A percentile compares a stretch with the other conserved stretches of the same genome.
Conservation (phyloP, 2,113 vertebrate species). For the Seriola aureovittata region DNA sequence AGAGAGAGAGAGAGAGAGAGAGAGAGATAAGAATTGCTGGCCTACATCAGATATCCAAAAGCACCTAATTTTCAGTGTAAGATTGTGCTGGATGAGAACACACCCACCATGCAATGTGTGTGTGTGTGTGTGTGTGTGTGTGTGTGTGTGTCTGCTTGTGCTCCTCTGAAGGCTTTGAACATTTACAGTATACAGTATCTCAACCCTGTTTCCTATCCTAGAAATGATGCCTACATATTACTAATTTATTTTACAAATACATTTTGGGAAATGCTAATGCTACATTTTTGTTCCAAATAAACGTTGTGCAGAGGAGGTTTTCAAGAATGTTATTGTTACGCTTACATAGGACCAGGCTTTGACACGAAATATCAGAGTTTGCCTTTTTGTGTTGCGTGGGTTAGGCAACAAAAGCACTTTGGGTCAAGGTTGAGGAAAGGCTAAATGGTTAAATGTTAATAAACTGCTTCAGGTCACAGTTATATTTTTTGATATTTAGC, state of each 20-base stretch:
- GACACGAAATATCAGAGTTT: no score
- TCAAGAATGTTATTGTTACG: no score
- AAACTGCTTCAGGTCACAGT: not conserved
- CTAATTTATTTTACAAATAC: not conserved
- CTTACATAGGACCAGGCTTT: no score
- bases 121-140: not conserved
- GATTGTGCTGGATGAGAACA: not conserved
- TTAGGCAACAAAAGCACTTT: no score
- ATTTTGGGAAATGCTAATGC: no score
- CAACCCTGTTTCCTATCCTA: not conserved
- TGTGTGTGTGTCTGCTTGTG: not conserved
- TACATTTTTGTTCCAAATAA: no score
- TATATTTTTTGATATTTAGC: no score
- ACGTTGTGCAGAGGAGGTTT: no score
- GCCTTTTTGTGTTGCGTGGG: no score
- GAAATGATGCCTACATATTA: not conserved
- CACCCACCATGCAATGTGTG: not conserved
- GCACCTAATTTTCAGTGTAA: slow-evolving; percentile 18
- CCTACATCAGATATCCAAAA: slow-evolving; percentile 30
- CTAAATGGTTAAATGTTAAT: not conserved
- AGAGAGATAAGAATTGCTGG: not conserved
- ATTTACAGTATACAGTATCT: not conserved
- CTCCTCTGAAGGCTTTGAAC: not conserved
- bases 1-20: slow-evolving; percentile 4
- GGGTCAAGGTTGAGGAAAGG: not conserved